Base-by-base conservation (phyloP, 2,113 vertebrate genomes). In the Dipodomys spectabilis region DNA sequence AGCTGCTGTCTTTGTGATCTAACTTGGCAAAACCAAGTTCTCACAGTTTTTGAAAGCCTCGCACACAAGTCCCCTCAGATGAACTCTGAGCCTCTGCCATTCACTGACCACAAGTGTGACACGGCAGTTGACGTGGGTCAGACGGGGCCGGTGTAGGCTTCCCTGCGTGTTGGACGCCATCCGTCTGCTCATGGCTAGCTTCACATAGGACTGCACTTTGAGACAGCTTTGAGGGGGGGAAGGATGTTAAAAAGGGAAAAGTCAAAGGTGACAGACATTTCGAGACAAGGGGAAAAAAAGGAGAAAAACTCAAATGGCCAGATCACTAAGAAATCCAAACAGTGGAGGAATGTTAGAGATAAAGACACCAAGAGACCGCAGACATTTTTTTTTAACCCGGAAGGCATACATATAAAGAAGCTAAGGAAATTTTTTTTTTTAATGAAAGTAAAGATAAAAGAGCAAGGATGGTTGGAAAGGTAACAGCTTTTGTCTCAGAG, bases 11-110 rank as follows among this genome's bases (percentile, higher is more conserved):
- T 84, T 91, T 62, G 18, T 18, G 84, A 68, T 64, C 69, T 20
- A 32, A 75, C 13, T 25, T 25, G 45, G 73, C 73, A 87, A 80
- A 88, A 53, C 71, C 62, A 88, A 82, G 64, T 75, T 72, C 92
- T 39, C 75, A 32, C 44, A 30, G 53, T 49, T 49, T 69, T 35
- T 53, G 88, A 30, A 9, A 22, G 16, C 28, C 69, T 85, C 32
- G 35, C 65, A 68, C 32, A 4, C 25, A 23, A 30, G 35, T 16
- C n/a, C 45, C 65, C 72, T 94, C 80, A 39, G 68, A 78, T n/a
- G 80, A 74, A 75, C 44, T 78, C 65, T 49, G 2, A 5, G 28
- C 32, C 49, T 88, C 28, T 62, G 62, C 67, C 62, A 64, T 6
- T 1, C n/a, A 15, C 1, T 6, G 27, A 18, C 74, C 80, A n/a